Evolutionary conservation across 2,797 vertebrate genomes (phyloP), one percentile per base, ranked within the genome.

Genomic region (Lithobates pipiens): DNA sequence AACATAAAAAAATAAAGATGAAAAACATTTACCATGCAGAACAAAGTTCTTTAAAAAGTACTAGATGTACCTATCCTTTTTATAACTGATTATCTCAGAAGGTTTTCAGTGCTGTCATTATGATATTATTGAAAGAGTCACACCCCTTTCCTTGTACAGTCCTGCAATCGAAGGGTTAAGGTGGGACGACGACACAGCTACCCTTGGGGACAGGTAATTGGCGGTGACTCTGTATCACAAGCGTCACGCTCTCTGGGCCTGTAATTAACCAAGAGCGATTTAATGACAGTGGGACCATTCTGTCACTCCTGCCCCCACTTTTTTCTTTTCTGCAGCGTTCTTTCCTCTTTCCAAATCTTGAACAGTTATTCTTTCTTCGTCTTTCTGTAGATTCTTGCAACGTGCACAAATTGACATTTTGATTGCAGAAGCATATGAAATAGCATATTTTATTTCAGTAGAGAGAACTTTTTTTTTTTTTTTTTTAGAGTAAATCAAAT

Each of bases 121-220:
- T 23, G 6, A 16, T 23, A 57, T 21, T 57, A 57, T 5, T 23
- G 8, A 61, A n/a, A 54, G 16, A 50, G 16, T 23, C 54, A 7
- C 54, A 61, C 54, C 54, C 54, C 3, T 61, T 54, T 54, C 18
- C 21, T 23, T 23, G 21, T 8, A 23, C 54, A 61, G 54, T 23
- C 54, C 4, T 23, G 54, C 18, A 65, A n/a, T 69, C 10, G 9
- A 78, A 57, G 80, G 32, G 85, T 86, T 86, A 86, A 78, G 39
- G 65, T 42, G 32, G 39, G 76, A 77, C 74, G 78, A 73, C 73
- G 76, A 79, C 85, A 83, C 80, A 86, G 75, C 82, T 79, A 74
- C 75, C 80, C 85, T 71, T 79, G 80, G 76, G 76, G 76, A 87
- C 61, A 87, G 76, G 85, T 87, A 87, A 87, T 87, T 87, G 85